phyloP scores from a whole-genome alignment of 2,888 invertebrate species.

The Eristalis arbustorum region DNA sequence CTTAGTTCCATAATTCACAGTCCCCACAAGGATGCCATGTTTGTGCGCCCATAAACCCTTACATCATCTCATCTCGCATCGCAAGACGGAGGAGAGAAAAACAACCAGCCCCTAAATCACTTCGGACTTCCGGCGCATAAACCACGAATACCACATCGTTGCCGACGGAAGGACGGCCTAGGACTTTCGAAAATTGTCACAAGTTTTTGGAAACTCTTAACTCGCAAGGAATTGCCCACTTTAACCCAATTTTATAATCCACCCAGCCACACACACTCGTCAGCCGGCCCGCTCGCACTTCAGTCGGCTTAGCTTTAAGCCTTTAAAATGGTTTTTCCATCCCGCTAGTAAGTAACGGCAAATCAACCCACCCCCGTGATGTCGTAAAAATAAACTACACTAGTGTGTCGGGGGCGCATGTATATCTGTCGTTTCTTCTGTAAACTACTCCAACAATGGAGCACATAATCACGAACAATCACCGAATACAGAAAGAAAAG shows the following conservation, averaged over 20 bases:
- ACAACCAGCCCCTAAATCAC: neutral
- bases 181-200: neutral
- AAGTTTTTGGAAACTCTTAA: neutral
- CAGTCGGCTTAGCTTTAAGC: conserved; percentile 58
- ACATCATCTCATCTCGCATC: neutral
- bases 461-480: conserved; percentile 58
- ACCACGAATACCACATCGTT: neutral
- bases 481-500: neutral
- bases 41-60: neutral
- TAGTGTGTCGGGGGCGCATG: neutral
- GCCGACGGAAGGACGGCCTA: neutral
- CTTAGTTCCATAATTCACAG: neutral
- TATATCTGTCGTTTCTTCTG: conserved; percentile 3
- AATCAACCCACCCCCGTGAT: conserved; percentile 39
- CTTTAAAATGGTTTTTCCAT: conserved; percentile 58
- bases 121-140: neutral
- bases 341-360: conserved; percentile 34
- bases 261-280: neutral
- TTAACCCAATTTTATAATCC: conserved; percentile 17
- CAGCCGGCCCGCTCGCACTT: conserved; percentile 16
- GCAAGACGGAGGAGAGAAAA: neutral
- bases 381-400: conserved; percentile 48
- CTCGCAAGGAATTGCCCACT: conserved; percentile 1
- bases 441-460: conserved; percentile 46
- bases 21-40: neutral